phyloP scores from a whole-genome alignment of 2,797 vertebrate genomes.

The Sebastolobus alascanus region DNA sequence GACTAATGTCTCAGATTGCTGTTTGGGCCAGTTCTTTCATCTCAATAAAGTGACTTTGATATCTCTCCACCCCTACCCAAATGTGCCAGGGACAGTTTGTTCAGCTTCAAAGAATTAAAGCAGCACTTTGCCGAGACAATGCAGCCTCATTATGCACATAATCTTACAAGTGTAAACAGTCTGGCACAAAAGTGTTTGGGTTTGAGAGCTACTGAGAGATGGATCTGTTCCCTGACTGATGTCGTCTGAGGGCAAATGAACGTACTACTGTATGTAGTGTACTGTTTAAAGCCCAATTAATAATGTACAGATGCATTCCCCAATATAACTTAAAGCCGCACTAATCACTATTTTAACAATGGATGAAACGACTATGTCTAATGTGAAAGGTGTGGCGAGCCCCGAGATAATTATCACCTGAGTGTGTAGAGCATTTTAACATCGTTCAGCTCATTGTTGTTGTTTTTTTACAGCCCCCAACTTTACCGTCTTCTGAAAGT shows the following conservation, averaged over 20 bases:
- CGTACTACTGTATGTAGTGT: background rate
- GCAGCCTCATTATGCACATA: slow-evolving; percentile 70
- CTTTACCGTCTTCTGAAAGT: background rate
- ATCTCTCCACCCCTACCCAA: slow-evolving; percentile 57
- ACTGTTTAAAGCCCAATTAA: slow-evolving; percentile 4
- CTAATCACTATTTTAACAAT: background rate
- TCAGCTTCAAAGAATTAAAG: slow-evolving; percentile 66
- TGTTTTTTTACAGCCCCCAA: background rate
- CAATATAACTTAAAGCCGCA: background rate
- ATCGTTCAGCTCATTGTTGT: slow-evolving; percentile 4
- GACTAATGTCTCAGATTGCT: slow-evolving; percentile 74
- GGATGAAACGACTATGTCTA: background rate
- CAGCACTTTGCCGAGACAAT: slow-evolving; percentile 67
- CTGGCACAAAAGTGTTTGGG: slow-evolving; percentile 46
- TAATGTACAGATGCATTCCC: background rate
- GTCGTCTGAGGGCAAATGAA: slow-evolving; percentile 40
- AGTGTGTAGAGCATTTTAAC: background rate
- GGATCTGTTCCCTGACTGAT: slow-evolving; percentile 46
- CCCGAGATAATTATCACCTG: no score
- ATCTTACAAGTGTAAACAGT: slow-evolving; percentile 72
- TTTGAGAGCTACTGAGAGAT: slow-evolving; percentile 41
- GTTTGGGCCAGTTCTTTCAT: slow-evolving; percentile 72
- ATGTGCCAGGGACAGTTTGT: slow-evolving; percentile 74
- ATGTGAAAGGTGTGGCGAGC: background rate
- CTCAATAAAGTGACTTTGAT: slow-evolving; percentile 76